Evolutionary conservation across 2,113 vertebrate species (phyloP), one percentile per base, ranked within the genome.

Genomic region (Toxostoma redivivum): DNA sequence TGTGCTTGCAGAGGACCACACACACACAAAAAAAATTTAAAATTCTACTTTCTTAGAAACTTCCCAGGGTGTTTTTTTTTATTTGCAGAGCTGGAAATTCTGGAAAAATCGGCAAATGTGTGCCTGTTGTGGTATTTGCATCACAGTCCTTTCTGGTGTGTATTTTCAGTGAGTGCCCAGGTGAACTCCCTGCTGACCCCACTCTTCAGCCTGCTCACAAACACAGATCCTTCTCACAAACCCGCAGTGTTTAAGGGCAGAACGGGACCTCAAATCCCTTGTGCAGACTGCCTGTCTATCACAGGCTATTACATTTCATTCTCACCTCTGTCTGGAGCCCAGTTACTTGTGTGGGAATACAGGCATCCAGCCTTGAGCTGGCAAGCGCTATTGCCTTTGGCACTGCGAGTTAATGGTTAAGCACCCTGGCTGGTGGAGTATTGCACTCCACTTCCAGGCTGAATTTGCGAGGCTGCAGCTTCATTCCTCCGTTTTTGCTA

Each of bases 181-280:
- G 48, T 81, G 53, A 81, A 35, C 44, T 91, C 72, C 67, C n/a
- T 2, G 3, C 62, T 40, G 37, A 77, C 42, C 69, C 18, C 20
- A 38, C 87, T 79, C 48, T 20, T 45, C 64, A 62, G n/a, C 37
- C 73, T 51, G 48, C 50, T 51, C 50, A 51, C 50, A 27, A 51
- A 27, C 50, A 27, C 84, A 72, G 69, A 51, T 51, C 62, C 57
- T 53, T 25, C 74, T 77, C n/a, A 12, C 53, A 53, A 53, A 61
- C 53, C 37, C 1, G 0, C 19, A 9, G 66, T 17, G 30, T 38
- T 82, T 53, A 30, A 83, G 71, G 76, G 33, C 62, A 67, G 61
- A 71, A 62, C 2, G 1, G 67, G 81, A 5, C 30, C 35, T 71
- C 51, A 51, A 5, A 40, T 38, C 0, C 0, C 70, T 76, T 3